phyloP scores from a whole-genome alignment of 2,797 vertebrate species.

The Schizopygopsis pylzovi region DNA sequence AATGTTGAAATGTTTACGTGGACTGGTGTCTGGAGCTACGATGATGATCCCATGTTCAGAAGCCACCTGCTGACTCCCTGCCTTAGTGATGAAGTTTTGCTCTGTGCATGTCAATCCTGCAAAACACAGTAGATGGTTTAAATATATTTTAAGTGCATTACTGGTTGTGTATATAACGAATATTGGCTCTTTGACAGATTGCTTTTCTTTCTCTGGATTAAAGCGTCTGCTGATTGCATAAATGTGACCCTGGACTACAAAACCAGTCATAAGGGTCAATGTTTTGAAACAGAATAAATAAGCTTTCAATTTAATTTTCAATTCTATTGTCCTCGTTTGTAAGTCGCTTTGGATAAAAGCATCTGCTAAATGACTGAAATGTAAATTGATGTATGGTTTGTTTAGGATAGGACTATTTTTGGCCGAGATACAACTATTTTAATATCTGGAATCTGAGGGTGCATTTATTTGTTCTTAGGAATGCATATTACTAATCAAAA shows the following conservation, averaged over 20 bases:
- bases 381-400: neutral
- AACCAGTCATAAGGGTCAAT: neutral
- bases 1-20: slow-evolving; percentile 77
- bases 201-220: neutral
- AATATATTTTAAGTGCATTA: neutral
- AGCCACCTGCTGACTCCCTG: slow-evolving; percentile 87
- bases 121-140: slow-evolving; percentile 31
- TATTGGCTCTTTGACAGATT: neutral
- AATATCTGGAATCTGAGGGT: neutral
- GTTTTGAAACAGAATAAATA: neutral
- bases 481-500: neutral
- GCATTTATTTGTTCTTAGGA: neutral
- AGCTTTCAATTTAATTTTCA: neutral
- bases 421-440: neutral
- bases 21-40: slow-evolving; percentile 92
- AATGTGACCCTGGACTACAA: neutral
- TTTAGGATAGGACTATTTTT: neutral
- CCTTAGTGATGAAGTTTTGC: slow-evolving; percentile 95
- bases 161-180: neutral
- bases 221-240: neutral
- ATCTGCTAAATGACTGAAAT: too few relatives aligned
- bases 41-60: slow-evolving; percentile 89
- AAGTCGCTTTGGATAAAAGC: too few relatives aligned
- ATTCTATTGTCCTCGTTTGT: too few relatives aligned
- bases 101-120: slow-evolving; percentile 93